Evolutionary conservation across 2,888 invertebrate genomes (phyloP).

Genomic region (Cetonia aurata): DNA sequence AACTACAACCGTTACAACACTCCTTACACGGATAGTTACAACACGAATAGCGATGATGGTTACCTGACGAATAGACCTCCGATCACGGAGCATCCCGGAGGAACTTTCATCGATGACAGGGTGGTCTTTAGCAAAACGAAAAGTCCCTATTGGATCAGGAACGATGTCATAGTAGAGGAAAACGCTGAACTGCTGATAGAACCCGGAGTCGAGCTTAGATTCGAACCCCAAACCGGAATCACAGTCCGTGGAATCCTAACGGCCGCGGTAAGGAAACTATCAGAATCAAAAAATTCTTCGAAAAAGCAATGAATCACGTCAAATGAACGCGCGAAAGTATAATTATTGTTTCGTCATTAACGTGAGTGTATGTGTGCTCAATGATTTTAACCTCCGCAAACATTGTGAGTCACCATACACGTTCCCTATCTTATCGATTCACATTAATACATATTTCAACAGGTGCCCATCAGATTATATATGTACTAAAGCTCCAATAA

Average conservation of each 20-base stretch:
- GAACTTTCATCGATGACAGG: slow-evolving; percentile 72
- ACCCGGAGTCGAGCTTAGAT: slow-evolving; percentile 89
- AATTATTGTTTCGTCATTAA: slow-evolving; percentile 19
- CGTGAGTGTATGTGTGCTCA: not conserved
- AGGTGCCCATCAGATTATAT: slow-evolving; percentile 34
- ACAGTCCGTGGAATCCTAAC: slow-evolving; percentile 90
- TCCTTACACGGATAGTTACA: slow-evolving; percentile 24
- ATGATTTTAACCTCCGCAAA: not conserved
- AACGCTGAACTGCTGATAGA: slow-evolving; percentile 87
- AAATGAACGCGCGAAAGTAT: not conserved
- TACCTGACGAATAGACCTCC: slow-evolving; percentile 19
- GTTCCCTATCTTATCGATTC: slow-evolving; percentile 28
- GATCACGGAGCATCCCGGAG: slow-evolving; percentile 74
- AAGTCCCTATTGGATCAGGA: slow-evolving; percentile 83
- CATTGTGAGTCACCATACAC: slow-evolving; percentile 25
- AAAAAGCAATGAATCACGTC: slow-evolving; percentile 9
- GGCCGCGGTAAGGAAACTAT: slow-evolving; percentile 82
- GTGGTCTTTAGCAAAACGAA: slow-evolving; percentile 69
- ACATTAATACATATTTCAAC: slow-evolving; percentile 13
- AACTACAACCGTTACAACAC: slow-evolving; percentile 24
- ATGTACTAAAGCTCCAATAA: slow-evolving; percentile 33
- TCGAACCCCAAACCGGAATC: slow-evolving; percentile 93
- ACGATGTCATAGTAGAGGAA: slow-evolving; percentile 83
- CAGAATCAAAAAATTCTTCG: not conserved
- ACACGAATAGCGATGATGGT: slow-evolving; percentile 15